Conservation (phyloP, 2,888 invertebrate genomes). For the Junonia oenone region DNA sequence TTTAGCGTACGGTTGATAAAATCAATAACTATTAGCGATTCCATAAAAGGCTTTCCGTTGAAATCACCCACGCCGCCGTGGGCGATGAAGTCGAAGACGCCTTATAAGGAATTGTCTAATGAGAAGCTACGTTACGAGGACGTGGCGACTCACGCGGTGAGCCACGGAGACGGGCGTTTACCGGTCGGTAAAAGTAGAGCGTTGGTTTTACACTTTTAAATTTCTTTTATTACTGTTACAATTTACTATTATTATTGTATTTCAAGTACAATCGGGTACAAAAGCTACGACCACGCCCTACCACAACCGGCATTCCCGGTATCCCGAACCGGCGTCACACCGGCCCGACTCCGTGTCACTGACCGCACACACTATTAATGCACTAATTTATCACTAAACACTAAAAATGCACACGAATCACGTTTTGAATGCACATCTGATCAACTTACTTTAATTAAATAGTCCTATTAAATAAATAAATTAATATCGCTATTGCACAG, state of each 20-base stretch:
- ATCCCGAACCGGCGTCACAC: constrained; percentile 47
- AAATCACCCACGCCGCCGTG: constrained; percentile 28
- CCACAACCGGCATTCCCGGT: constrained; percentile 67
- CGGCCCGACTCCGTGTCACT: constrained; percentile 60
- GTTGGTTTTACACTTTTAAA: constrained; percentile 34
- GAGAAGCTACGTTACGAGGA: constrained; percentile 46
- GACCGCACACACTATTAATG: constrained; percentile 59
- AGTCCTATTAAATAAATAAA: constrained; percentile 78
- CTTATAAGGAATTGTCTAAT: constrained; percentile 62
- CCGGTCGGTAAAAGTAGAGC: constrained; percentile 51
- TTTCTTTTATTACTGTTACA: constrained; percentile 3
- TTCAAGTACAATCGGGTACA: constrained; percentile 24
- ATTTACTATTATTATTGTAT: neutral
- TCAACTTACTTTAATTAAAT: constrained; percentile 77
- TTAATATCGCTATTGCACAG: constrained; percentile 75
- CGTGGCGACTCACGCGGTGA: constrained; percentile 58
- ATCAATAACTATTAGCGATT: constrained; percentile 13
- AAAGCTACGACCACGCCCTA: constrained; percentile 74
- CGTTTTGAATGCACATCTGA: constrained; percentile 40
- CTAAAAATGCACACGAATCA: constrained; percentile 45
- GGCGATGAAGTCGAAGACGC: constrained; percentile 58
- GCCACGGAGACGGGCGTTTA: constrained; percentile 41
- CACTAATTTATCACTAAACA: constrained; percentile 35
- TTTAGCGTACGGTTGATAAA: neutral
- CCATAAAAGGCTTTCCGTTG: constrained; percentile 23